Base-by-base conservation (phyloP, 2,797 vertebrate genomes). In the Sylvilagus floridanus region DNA sequence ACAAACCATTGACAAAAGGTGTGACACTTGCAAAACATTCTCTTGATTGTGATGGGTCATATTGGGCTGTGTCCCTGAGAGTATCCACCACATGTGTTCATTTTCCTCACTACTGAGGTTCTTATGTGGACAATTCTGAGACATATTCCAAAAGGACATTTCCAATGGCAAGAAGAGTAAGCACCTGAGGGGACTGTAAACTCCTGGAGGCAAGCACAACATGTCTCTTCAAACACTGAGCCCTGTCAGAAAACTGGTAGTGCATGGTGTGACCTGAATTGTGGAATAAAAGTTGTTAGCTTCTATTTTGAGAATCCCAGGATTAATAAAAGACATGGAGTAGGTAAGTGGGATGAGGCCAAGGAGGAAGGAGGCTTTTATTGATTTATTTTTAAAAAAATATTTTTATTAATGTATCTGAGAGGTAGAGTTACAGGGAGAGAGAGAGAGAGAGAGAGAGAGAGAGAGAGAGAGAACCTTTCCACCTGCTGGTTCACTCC, bases 291-390 rank as follows among this genome's bases (percentile, higher is more conserved):
- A 91, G 50, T 22, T 84, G 76, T 87, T 62, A 63, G 30, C n/a
- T 69, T 90, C n/a, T 54, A 4, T 82, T 95, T 76, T 60, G 37
- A 89, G 87, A 93, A 88, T 85, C 32, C 32, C 7, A 10, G 83
- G n/a, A 47, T 82, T 54, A 37, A 63, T 21, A 82, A 71, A 57
- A 7, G 62, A 26, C 22, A 7, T 0, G 4, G 47, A 7, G 13
- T n/a, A 17, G 8, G 24, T 26, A 37, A 21, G 12, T 30, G 68
- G 54, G 35, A 62, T 24, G 57, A n/a, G 47, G 42, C 24, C 6
- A 1, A 0, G 8, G 6, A 9, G 26, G 0, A 30, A 17, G n/a
- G 9, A 66, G 35, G 32, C 42, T 47, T 47, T 47, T 47, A 47
- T 47, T 47, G 8, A 47, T 47, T 47, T 47, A 47, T 47, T 47